Base-by-base conservation (phyloP, 23 tunicate genomes). In the Botrylloides violaceus region DNA sequence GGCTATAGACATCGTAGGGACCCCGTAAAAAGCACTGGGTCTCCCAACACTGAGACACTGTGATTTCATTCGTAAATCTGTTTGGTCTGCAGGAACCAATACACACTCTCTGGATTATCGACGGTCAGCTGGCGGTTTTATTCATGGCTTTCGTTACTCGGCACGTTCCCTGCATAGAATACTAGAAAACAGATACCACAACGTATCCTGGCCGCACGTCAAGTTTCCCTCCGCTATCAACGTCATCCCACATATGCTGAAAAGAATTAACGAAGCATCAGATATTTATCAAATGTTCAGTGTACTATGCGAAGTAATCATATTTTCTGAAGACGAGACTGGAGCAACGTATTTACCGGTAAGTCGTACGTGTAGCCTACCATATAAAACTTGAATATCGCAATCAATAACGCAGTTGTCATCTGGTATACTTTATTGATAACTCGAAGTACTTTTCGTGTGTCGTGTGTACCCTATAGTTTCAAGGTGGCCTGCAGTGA, bases 261-360 rank as follows among this genome's bases (percentile, higher is more conserved):
- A 88, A 77, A 63, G 96, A 31, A 23, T 88, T 19, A 88, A 82
- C 70, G 96, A 88, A 80, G 96, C 77, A 2, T 88, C 96, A 4
- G 96, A 82, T 30, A 88, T 88, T 30, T 88, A 82, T 38, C 96
- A 88, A 49, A 88, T 88, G 96, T 88, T 88, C 66, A 59, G 80
- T 7, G 84, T 81, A 4, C 76, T 88, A 1, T 88, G 96, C 56
- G 96, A 88, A 19, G 83, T 82, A 1, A 71, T 88, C 25, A 72
- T 82, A 36, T 88, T 74, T 77, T 63, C 71, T 36, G 78, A 74
- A 36, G 80, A 88, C 66, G 49, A 70, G n/a, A 81, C 82, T 4
- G 66, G 34, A 60, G 82, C 80, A 27, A 81, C 83, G 24, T 88
- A 88, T 58, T 35, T 88, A 9, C 79, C 77, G 74, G 74, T 68